phyloP scores from a whole-genome alignment of 2,113 vertebrate species.

The Lagopus muta region DNA sequence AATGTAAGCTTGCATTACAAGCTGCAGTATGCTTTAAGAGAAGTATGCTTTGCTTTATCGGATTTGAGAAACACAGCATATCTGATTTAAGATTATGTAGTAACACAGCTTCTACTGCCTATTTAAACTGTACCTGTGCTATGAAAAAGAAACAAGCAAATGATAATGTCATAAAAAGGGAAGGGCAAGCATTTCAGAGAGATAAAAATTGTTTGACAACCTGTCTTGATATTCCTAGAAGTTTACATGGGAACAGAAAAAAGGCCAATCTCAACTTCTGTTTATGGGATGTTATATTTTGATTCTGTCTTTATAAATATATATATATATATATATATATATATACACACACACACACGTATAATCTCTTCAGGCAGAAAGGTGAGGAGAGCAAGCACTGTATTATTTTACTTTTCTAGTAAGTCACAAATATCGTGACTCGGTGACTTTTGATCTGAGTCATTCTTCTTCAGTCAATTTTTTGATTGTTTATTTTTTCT shows the following conservation, averaged over 20 bases:
- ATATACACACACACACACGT: no score
- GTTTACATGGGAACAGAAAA: not conserved
- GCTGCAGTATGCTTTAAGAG: not conserved
- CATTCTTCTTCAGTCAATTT: not conserved
- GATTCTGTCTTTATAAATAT: not conserved
- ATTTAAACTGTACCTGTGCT: not conserved
- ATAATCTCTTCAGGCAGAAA: not conserved
- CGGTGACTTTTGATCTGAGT: not conserved
- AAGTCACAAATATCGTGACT: not conserved
- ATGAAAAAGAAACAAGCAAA: conserved; percentile 16
- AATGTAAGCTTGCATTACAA: not conserved
- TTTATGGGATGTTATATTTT: not conserved
- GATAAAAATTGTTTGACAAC: not conserved
- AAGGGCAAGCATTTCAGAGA: not conserved
- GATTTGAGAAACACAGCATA: not conserved
- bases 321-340: no score
- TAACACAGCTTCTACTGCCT: not conserved
- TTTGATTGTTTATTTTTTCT: not conserved
- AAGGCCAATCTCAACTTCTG: not conserved
- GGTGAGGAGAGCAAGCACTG: not conserved
- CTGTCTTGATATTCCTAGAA: not conserved
- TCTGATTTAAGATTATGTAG: not conserved
- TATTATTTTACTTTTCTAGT: not conserved
- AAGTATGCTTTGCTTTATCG: not conserved
- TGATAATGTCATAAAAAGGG: not conserved